These are phyloP conservation scores for Harpalus rufipes DNA, from an alignment of 2,888 invertebrate species.

Conservation along the genomic window DNA sequence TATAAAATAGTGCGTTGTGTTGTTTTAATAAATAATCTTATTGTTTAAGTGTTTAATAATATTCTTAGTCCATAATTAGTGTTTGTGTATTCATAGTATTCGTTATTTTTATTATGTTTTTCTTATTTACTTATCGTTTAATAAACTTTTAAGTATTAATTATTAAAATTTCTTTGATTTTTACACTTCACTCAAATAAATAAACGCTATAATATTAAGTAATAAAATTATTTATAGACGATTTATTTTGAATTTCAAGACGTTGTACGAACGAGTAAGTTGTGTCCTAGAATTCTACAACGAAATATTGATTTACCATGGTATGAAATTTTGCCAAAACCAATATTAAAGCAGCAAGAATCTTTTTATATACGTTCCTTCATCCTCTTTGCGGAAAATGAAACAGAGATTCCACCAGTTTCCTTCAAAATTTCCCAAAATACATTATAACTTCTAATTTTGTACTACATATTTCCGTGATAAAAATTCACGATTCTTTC, in stretches of 20 bases:
- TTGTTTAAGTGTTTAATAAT: too few relatives aligned
- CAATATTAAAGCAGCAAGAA: background rate
- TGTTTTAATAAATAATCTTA: too few relatives aligned
- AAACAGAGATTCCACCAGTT: background rate
- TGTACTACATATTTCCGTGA: background rate
- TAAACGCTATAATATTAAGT: too few relatives aligned
- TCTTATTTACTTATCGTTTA: too few relatives aligned
- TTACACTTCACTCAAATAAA: too few relatives aligned
- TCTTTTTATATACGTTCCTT: background rate
- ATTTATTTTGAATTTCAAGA: background rate
- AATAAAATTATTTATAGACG: too few relatives aligned
- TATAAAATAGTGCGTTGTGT: too few relatives aligned
- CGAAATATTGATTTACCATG: constrained; percentile 13
- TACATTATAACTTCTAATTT: background rate
- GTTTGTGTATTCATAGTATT: too few relatives aligned
- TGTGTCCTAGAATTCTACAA: constrained; percentile 15
- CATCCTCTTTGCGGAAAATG: background rate
- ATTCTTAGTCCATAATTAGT: too few relatives aligned
- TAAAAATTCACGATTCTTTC: background rate
- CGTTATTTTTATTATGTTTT: too few relatives aligned
- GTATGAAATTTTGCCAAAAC: constrained; percentile 17
- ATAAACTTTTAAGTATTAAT: too few relatives aligned
- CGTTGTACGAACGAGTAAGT: background rate
- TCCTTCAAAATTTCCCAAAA: background rate
- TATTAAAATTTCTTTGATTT: too few relatives aligned